Evolutionary conservation across 2,888 invertebrate species (phyloP).

Genomic region (Spicauda simplicius): DNA sequence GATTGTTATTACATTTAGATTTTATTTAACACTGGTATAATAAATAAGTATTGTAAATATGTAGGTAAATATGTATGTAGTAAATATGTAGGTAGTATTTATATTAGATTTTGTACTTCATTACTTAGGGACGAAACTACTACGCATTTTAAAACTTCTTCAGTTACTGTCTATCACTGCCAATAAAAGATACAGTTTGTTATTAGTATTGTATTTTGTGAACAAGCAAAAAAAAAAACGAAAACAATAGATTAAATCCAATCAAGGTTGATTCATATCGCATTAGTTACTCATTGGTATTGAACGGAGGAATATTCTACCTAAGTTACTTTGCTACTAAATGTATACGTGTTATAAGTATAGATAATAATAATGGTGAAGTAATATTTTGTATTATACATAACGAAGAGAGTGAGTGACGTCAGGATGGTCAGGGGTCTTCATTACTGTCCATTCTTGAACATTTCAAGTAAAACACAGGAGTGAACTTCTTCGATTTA

Average conservation of each 20-base stretch:
- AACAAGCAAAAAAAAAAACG: neutral
- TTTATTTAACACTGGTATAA: slow-evolving; percentile 12
- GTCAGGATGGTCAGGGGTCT: too few species aligned
- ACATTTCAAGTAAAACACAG: too few species aligned
- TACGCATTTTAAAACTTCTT: slow-evolving; percentile 26
- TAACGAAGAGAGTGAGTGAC: too few species aligned
- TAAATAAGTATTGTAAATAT: slow-evolving; percentile 48
- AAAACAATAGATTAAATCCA: neutral
- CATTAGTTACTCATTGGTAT: neutral
- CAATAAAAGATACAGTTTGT: slow-evolving; percentile 47
- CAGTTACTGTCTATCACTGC: slow-evolving; percentile 50
- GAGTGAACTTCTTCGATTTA: too few species aligned
- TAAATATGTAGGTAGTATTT: slow-evolving; percentile 53
- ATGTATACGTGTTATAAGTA: too few species aligned
- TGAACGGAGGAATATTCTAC: too few species aligned
- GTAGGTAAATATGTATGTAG: slow-evolving; percentile 43
- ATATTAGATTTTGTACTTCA: slow-evolving; percentile 64
- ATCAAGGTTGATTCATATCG: neutral
- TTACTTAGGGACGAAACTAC: slow-evolving; percentile 15
- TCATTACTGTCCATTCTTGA: too few species aligned
- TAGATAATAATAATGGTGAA: too few species aligned
- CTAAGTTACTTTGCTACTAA: too few species aligned
- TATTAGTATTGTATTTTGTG: neutral
- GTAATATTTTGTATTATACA: too few species aligned
- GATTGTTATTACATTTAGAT: slow-evolving; percentile 10